Conservation (phyloP, 1,140 invertebrate species). For the Trichonephila clavata region DNA sequence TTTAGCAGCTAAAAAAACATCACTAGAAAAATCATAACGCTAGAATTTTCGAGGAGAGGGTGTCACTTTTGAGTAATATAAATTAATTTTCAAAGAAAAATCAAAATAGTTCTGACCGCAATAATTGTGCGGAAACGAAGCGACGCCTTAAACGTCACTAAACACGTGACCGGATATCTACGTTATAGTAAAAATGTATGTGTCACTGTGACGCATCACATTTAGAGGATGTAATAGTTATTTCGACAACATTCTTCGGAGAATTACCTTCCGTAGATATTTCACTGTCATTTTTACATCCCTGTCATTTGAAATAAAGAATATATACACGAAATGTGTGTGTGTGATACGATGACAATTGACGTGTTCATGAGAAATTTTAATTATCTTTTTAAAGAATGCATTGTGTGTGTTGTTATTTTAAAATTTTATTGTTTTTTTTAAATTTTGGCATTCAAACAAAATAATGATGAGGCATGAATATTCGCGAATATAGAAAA, state of each 20-base stretch:
- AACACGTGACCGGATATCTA: not conserved
- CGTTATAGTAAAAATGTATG: not conserved
- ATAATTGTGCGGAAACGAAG: not conserved
- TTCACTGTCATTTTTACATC: not conserved
- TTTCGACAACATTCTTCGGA: not conserved
- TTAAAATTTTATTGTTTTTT: too few species aligned
- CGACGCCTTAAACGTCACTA: not conserved
- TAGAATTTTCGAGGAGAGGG: too few species aligned
- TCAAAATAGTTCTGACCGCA: not conserved
- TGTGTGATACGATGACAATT: too few species aligned
- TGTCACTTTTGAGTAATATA: too few species aligned
- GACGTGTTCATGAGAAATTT: not conserved
- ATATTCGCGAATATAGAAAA: too few species aligned
- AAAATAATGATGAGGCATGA: too few species aligned
- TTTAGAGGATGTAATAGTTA: conserved; percentile 20
- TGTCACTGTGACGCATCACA: not conserved
- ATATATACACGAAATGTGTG: too few species aligned
- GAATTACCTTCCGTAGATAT: not conserved
- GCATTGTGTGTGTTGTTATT: too few species aligned
- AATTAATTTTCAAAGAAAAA: not conserved
- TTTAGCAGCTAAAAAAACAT: too few species aligned
- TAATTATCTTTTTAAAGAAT: too few species aligned
- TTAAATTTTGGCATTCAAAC: too few species aligned
- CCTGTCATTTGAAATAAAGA: not conserved
- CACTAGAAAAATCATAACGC: too few species aligned